These are phyloP conservation scores for Micropterix aruncella DNA, from an alignment of 2,888 invertebrate species.

Conservation along the genomic window DNA sequence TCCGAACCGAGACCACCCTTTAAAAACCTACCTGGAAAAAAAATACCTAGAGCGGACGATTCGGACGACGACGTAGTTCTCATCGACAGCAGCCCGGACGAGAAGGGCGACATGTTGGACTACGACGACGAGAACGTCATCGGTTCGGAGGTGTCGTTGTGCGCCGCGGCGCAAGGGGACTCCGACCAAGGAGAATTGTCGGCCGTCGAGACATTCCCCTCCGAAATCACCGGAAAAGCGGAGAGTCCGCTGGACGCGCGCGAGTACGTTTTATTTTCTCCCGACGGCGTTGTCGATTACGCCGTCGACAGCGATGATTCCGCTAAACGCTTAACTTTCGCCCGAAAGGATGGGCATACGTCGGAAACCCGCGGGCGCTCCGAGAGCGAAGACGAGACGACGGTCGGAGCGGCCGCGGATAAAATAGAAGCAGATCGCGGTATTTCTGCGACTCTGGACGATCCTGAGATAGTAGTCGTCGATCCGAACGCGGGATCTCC, in stretches of 20 bases:
- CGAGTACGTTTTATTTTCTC: slow-evolving; percentile 48
- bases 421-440: slow-evolving; percentile 21
- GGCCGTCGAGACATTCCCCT: slow-evolving; percentile 39
- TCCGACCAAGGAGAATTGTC: slow-evolving; percentile 42
- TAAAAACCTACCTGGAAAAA: slow-evolving; percentile 15
- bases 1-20: not conserved
- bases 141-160: slow-evolving; percentile 41
- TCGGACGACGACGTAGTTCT: slow-evolving; percentile 17
- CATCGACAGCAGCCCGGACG: slow-evolving; percentile 22
- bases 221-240: slow-evolving; percentile 40
- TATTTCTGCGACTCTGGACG: slow-evolving; percentile 25
- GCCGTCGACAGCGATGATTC: slow-evolving; percentile 40
- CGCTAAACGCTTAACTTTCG: slow-evolving; percentile 21
- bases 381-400: slow-evolving; percentile 17
- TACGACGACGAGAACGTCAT: slow-evolving; percentile 44
- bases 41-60: slow-evolving; percentile 15
- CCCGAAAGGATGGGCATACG: slow-evolving; percentile 18
- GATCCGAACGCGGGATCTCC: slow-evolving; percentile 45
- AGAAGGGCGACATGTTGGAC: slow-evolving; percentile 39
- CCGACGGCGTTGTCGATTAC: slow-evolving; percentile 44
- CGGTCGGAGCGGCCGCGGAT: slow-evolving; percentile 24
- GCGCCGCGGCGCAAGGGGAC: slow-evolving; percentile 39
- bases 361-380: slow-evolving; percentile 16
- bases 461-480: slow-evolving; percentile 48
- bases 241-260: slow-evolving; percentile 46